phyloP scores from a whole-genome alignment of 1,140 invertebrate genomes.

The Oryctes rhinoceros region DNA sequence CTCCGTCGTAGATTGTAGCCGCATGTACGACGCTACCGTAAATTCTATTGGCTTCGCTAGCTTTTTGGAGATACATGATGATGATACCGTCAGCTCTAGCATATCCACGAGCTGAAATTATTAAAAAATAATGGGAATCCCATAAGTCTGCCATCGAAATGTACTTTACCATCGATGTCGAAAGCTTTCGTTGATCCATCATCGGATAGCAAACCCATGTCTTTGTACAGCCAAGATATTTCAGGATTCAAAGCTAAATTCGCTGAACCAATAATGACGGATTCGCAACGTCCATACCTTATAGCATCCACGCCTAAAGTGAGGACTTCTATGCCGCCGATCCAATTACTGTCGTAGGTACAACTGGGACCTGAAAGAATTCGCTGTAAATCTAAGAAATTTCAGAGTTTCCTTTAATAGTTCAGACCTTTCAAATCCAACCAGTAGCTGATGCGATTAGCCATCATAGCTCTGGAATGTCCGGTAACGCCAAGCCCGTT shows the following conservation, averaged over 20 bases:
- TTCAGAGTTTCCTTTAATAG: too few relatives aligned
- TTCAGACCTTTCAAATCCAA: conserved; percentile 68
- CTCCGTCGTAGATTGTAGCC: conserved; percentile 71
- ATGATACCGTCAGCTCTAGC: conserved; percentile 80
- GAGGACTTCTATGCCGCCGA: conserved; percentile 73
- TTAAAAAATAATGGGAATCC: not conserved
- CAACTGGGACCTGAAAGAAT: conserved; percentile 70
- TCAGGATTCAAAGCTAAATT: conserved; percentile 72
- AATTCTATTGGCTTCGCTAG: conserved; percentile 77
- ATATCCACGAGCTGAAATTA: conserved; percentile 65
- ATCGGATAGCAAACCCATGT: conserved; percentile 69
- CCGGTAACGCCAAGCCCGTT: conserved; percentile 72
- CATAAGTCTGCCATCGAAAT: not conserved
- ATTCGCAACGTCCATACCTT: conserved; percentile 70
- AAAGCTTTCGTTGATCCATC: conserved; percentile 77
- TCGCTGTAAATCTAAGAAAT: too few relatives aligned
- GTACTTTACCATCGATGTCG: conserved; percentile 68
- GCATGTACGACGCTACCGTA: conserved; percentile 73
- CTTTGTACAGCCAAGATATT: conserved; percentile 68
- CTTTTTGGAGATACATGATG: conserved; percentile 83
- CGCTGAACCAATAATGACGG: conserved; percentile 75
- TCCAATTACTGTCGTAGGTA: conserved; percentile 76
- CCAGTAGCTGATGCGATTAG: conserved; percentile 72
- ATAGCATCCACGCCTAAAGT: conserved; percentile 71
- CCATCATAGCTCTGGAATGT: conserved; percentile 72